phyloP scores from a whole-genome alignment of 2,797 vertebrate genomes.

The Acropternis orthonyx region DNA sequence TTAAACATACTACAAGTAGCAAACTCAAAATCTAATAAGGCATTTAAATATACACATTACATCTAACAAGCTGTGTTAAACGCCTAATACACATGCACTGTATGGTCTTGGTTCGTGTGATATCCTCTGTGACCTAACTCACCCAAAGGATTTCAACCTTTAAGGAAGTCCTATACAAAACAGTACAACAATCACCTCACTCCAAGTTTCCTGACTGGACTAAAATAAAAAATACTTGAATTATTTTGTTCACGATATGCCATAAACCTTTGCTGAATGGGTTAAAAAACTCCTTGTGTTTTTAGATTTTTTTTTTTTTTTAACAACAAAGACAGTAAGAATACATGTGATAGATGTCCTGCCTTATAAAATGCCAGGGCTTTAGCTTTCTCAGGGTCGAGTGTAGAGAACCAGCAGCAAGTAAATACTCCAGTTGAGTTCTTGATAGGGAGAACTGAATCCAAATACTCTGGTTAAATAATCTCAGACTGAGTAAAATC shows the following conservation, averaged over 20 bases:
- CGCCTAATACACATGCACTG: not conserved
- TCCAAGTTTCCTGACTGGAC: not conserved
- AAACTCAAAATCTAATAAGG: not conserved
- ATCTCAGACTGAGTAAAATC: not conserved
- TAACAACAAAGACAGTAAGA: not conserved
- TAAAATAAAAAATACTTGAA: not conserved
- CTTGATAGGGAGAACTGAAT: not conserved
- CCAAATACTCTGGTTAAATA: not conserved
- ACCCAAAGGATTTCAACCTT: not conserved
- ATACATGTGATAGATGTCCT: not conserved
- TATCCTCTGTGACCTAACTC: not conserved
- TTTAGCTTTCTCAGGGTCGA: not conserved
- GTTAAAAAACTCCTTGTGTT: not conserved
- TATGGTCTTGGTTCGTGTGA: not conserved
- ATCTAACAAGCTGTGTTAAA: not conserved
- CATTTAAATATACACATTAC: not conserved
- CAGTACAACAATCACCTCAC: not conserved
- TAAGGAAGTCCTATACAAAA: not conserved
- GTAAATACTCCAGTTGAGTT: not conserved
- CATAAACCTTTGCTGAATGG: not conserved
- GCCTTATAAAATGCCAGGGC: not conserved
- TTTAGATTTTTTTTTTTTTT: not conserved
- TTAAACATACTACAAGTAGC: not conserved
- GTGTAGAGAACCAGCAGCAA: not conserved
- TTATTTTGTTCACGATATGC: not conserved